Base-by-base conservation (phyloP, 2,797 vertebrate genomes). In the Enteromius trimaculatus region DNA sequence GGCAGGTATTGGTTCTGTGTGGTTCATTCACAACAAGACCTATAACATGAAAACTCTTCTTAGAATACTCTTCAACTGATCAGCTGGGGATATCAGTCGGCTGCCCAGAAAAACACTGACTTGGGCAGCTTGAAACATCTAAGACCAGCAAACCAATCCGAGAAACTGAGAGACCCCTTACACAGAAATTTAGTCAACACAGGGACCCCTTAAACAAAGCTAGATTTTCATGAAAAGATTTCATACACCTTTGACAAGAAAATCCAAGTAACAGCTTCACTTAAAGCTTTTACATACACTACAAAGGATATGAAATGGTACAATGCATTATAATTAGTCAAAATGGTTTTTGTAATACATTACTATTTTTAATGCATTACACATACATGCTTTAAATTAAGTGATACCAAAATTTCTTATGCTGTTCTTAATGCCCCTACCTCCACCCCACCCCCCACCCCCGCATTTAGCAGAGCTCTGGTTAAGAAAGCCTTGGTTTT, bases 401-500 rank as follows among this genome's bases (percentile, higher is more conserved):
- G n/a, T 58, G 55, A 23, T 23, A 23, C 10, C n/a, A 58, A 23
- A 58, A 23, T 58, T 11, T 0, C 0, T 62, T 26, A 60, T 60
- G 37, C 37, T 42, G 39, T 42, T n/a, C n/a, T n/a, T n/a, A n/a
- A n/a, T n/a, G n/a, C n/a, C n/a, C n/a, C n/a, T n/a, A n/a, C n/a
- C n/a, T n/a, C n/a, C n/a, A n/a, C n/a, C n/a, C n/a, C n/a, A n/a
- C n/a, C n/a, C n/a, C n/a, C n/a, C n/a, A n/a, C n/a, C n/a, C n/a
- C n/a, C n/a, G n/a, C n/a, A n/a, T n/a, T 39, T 39, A 39, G 31
- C 6, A 4, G 77, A 47, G 14, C 23, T 14, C 6, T 39, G 77
- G 16, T 66, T 66, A 5, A 76, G 55, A 77, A 37, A 31, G 11
- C 81, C 80, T 82, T 77, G 69, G 74, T 79, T 89, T 89, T 86